These are phyloP conservation scores for Himalopsyche japonica DNA, from an alignment of 2,888 invertebrate genomes.

Conservation along the genomic window DNA sequence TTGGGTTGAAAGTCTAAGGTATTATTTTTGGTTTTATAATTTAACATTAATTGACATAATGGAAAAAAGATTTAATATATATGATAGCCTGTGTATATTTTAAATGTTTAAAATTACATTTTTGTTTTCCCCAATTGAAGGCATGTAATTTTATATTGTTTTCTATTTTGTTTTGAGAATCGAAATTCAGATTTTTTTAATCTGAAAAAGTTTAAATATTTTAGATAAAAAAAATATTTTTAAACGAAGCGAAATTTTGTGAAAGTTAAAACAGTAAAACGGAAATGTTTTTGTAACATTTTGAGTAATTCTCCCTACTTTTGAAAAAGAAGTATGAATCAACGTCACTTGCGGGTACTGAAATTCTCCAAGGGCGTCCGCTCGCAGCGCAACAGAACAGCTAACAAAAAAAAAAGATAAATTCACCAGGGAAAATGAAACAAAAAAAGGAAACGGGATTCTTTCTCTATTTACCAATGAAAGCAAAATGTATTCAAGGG, in stretches of 20 bases:
- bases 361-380: conserved; percentile 3
- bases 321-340: conserved; percentile 31
- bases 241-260: not conserved
- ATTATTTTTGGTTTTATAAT: too few relatives aligned
- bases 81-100: too few relatives aligned
- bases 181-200: too few relatives aligned
- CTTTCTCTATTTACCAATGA: conserved; percentile 35
- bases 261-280: not conserved
- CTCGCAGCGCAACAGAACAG: not conserved
- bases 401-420: conserved; percentile 28
- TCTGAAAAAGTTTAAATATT: not conserved
- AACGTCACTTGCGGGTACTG: conserved; percentile 27
- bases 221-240: not conserved
- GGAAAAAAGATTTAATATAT: too few relatives aligned
- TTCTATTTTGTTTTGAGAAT: too few relatives aligned
- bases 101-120: too few relatives aligned
- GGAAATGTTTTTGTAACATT: conserved; percentile 7
- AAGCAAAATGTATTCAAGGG: conserved; percentile 31
- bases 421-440: conserved; percentile 35
- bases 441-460: conserved; percentile 31
- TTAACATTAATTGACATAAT: too few relatives aligned
- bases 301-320: not conserved
- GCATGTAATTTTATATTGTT: too few relatives aligned
- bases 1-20: too few relatives aligned
- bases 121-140: too few relatives aligned